Evolutionary conservation across 2,113 vertebrate species (phyloP).

Genomic region (Fukomys damarensis): DNA sequence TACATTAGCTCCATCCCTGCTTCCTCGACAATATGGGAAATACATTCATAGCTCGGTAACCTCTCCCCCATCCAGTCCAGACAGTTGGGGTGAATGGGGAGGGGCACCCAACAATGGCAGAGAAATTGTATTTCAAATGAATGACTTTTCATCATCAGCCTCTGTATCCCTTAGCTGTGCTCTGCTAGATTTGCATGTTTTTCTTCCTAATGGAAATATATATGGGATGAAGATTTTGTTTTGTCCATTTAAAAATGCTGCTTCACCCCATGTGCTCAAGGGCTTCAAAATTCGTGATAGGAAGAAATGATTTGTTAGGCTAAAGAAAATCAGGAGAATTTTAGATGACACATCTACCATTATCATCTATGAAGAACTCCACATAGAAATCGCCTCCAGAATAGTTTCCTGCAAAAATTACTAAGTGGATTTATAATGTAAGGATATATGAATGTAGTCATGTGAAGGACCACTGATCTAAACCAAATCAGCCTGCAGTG

Average conservation of each 20-base stretch:
- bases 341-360: conserved; percentile 64
- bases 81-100: conserved; percentile 61
- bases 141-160: conserved; percentile 82
- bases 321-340: conserved; percentile 71
- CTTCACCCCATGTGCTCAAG: conserved; percentile 56
- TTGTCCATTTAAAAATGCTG: conserved; percentile 74
- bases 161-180: conserved; percentile 77
- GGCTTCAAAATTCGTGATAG: conserved; percentile 81
- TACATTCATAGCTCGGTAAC: conserved; percentile 81
- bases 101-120: conserved; percentile 69
- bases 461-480: conserved; percentile 59
- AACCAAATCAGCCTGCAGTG: conserved; percentile 63
- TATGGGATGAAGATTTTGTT: conserved; percentile 78
- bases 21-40: conserved; percentile 79
- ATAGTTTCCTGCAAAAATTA: conserved; percentile 70
- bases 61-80: conserved; percentile 79
- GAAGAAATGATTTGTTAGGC: conserved; percentile 80
- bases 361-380: conserved; percentile 64
- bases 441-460: conserved; percentile 49
- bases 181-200: conserved; percentile 81
- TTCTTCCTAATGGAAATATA: conserved; percentile 82
- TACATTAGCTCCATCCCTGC: conserved; percentile 78
- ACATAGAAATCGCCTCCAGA: conserved; percentile 64
- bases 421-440: conserved; percentile 71
- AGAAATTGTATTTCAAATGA: conserved; percentile 84